Conservation (phyloP, 2,888 invertebrate genomes). For the Ptilodon capucinus region DNA sequence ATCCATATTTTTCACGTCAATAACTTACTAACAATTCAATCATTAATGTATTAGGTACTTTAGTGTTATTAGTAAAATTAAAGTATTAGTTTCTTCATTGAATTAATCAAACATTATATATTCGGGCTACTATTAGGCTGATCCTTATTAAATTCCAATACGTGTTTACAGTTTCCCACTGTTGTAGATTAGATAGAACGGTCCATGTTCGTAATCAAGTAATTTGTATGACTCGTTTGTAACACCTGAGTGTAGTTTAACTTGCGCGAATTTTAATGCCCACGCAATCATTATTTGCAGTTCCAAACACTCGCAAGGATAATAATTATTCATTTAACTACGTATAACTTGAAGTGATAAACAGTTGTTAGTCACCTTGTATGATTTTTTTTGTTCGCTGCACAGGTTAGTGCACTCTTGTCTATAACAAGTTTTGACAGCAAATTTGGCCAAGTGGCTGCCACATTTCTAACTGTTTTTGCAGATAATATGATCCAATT, state of each 20-base stretch:
- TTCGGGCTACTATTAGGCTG: too few relatives aligned
- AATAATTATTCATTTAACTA: neutral
- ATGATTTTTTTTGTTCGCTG: neutral
- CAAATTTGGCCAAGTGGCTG: neutral
- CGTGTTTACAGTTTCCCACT: slow-evolving; percentile 8
- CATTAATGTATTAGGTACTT: too few relatives aligned
- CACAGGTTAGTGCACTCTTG: neutral
- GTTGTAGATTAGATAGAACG: slow-evolving; percentile 13
- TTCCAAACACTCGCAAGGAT: neutral
- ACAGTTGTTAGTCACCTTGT: neutral
- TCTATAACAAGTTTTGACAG: neutral
- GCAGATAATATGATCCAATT: too few relatives aligned
- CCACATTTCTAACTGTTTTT: neutral
- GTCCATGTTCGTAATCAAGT: slow-evolving; percentile 19
- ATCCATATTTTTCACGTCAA: slow-evolving; percentile 18
- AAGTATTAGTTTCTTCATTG: too few relatives aligned
- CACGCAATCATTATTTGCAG: slow-evolving; percentile 1
- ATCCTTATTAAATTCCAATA: too few relatives aligned
- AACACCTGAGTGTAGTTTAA: slow-evolving; percentile 20
- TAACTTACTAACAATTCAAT: neutral
- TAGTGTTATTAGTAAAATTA: too few relatives aligned
- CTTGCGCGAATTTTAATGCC: neutral
- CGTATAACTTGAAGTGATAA: neutral
- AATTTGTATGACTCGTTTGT: slow-evolving; percentile 26
- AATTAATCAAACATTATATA: too few relatives aligned